phyloP scores from a whole-genome alignment of 1,140 invertebrate species.

The Pseudoatta argentina region DNA sequence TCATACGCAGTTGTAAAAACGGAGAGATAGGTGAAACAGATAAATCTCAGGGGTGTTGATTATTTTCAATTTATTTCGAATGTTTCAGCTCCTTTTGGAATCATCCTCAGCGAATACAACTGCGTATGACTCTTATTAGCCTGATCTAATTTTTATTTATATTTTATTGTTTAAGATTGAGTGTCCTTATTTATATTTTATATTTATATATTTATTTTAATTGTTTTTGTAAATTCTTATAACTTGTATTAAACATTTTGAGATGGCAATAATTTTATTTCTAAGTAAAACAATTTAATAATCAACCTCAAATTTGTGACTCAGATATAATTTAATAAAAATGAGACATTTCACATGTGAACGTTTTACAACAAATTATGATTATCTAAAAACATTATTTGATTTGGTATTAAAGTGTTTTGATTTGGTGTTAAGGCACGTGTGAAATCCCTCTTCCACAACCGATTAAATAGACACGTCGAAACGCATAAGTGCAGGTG shows the following conservation, averaged over 20 bases:
- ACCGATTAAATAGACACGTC: neutral
- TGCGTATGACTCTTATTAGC: too few relatives aligned
- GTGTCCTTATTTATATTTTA: too few relatives aligned
- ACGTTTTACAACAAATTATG: neutral
- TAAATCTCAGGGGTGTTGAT: too few relatives aligned
- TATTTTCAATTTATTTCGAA: too few relatives aligned
- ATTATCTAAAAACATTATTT: neutral
- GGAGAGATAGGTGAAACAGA: too few relatives aligned
- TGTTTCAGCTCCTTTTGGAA: too few relatives aligned
- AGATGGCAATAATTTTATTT: neutral
- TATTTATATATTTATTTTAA: too few relatives aligned
- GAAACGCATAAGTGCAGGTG: constrained; percentile 23
- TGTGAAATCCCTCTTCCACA: neutral
- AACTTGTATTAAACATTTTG: neutral
- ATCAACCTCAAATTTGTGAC: neutral
- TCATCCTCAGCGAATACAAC: too few relatives aligned
- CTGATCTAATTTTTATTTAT: too few relatives aligned
- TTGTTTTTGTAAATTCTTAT: neutral
- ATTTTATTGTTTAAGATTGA: too few relatives aligned
- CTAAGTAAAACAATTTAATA: neutral
- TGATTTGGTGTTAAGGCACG: constrained; percentile 4
- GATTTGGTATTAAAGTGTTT: neutral
- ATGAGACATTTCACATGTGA: neutral
- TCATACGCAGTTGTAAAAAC: too few relatives aligned
- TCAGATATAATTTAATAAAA: neutral